Evolutionary conservation across 1,140 invertebrate genomes (phyloP).

Genomic region (Procambarus virginalis): DNA sequence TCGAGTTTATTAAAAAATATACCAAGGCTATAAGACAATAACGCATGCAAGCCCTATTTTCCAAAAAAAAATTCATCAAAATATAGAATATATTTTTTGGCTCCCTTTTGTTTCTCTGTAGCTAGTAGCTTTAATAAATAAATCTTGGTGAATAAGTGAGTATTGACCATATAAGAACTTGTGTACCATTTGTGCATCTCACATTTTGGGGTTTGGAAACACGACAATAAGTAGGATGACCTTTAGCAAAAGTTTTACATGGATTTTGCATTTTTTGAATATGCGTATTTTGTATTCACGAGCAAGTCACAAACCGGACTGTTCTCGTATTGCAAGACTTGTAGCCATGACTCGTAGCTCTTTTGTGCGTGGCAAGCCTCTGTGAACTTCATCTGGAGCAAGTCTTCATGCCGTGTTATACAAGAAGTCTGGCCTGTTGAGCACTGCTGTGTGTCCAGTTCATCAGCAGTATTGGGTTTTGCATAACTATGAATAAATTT

Average conservation of each 20-base stretch:
- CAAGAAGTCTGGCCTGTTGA: constrained; percentile 40
- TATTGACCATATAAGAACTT: constrained; percentile 48
- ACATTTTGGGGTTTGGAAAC: constrained; percentile 62
- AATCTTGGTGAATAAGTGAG: constrained; percentile 40
- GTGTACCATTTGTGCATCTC: constrained; percentile 51
- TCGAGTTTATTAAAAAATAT: constrained; percentile 24
- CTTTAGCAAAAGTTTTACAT: constrained; percentile 59
- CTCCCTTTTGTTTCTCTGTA: constrained; percentile 42
- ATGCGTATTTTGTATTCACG: constrained; percentile 60
- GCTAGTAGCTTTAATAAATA: constrained; percentile 52
- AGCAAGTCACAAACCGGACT: constrained; percentile 55
- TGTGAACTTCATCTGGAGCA: constrained; percentile 53
- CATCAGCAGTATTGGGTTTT: constrained; percentile 39
- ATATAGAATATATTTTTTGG: constrained; percentile 44
- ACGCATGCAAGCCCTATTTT: constrained; percentile 51
- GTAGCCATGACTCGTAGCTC: constrained; percentile 54
- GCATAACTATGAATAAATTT: constrained; percentile 32
- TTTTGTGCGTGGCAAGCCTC: constrained; percentile 53
- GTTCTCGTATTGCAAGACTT: constrained; percentile 54
- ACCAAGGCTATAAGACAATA: constrained; percentile 39
- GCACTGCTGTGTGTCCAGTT: constrained; percentile 33
- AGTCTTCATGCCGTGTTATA: constrained; percentile 53
- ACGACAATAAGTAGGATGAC: constrained; percentile 61
- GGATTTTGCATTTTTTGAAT: constrained; percentile 62
- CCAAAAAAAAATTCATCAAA: constrained; percentile 12